These are phyloP conservation scores for Pangasius mekongensis DNA, from an alignment of 2,797 vertebrate genomes.

Conservation along the genomic window DNA sequence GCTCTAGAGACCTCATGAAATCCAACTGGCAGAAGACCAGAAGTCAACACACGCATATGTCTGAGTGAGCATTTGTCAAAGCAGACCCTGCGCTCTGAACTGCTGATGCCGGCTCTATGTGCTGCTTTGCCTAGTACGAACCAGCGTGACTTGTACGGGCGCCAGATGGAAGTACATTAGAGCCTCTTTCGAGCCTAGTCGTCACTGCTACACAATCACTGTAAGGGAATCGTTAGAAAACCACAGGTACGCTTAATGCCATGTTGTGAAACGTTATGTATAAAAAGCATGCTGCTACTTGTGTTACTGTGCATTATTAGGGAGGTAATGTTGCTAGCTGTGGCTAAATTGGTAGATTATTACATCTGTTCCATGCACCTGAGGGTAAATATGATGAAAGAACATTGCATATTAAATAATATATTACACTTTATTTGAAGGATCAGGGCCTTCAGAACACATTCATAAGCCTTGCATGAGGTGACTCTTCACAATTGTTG, in stretches of 20 bases:
- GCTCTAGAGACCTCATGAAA: constrained; percentile 37
- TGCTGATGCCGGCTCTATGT: constrained; percentile 40
- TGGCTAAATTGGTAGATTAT: background rate
- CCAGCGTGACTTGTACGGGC: constrained; percentile 33
- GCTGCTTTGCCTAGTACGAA: constrained; percentile 38
- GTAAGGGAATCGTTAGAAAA: constrained; percentile 20
- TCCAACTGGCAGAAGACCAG: constrained; percentile 19
- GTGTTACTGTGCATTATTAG: constrained; percentile 24
- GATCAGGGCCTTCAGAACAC: background rate
- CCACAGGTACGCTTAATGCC: constrained; percentile 9
- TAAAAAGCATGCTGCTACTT: constrained; percentile 25
- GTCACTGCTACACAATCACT: constrained; percentile 27
- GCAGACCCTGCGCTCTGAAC: constrained; percentile 18
- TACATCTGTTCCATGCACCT: background rate
- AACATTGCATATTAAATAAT: constrained; percentile 5
- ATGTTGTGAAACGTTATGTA: constrained; percentile 32
- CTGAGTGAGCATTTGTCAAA: constrained; percentile 27
- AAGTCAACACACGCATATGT: constrained; percentile 1
- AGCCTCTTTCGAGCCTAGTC: constrained; percentile 31
- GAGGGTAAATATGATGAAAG: constrained; percentile 14
- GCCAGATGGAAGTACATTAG: constrained; percentile 42
- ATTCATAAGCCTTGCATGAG: background rate
- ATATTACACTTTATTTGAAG: background rate
- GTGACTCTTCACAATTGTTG: background rate
- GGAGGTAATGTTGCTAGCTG: constrained; percentile 6